Evolutionary conservation across 2,797 vertebrate genomes (phyloP).

Genomic region (Hoplostethus atlanticus): DNA sequence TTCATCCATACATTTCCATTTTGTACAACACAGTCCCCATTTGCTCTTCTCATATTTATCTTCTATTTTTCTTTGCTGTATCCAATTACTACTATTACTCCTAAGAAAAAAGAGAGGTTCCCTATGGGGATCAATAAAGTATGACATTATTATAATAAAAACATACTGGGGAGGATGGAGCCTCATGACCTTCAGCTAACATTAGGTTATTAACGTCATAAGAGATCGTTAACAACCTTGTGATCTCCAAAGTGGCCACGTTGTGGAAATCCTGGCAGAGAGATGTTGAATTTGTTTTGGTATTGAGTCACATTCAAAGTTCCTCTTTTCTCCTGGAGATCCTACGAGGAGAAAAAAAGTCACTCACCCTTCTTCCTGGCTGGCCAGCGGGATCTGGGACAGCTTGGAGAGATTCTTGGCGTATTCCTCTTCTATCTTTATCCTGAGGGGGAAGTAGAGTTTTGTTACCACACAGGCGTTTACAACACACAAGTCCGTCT

Average conservation of each 20-base stretch:
- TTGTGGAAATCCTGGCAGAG: slow-evolving; percentile 28
- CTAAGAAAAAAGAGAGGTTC: too few relatives aligned
- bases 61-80: too few relatives aligned
- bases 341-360: slow-evolving; percentile 11
- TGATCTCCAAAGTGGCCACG: not conserved
- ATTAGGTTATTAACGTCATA: not conserved
- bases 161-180: slow-evolving; percentile 3
- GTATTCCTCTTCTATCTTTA: slow-evolving; percentile 99
- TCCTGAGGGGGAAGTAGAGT: slow-evolving; percentile 83
- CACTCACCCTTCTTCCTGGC: slow-evolving; percentile 97
- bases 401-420: slow-evolving; percentile 97
- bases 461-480: slow-evolving; percentile 56
- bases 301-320: slow-evolving; percentile 28
- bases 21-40: too few relatives aligned
- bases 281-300: slow-evolving; percentile 4
- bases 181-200: too few relatives aligned
- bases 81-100: too few relatives aligned
- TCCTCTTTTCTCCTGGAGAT: slow-evolving; percentile 9
- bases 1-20: too few relatives aligned
- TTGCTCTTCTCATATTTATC: too few relatives aligned
- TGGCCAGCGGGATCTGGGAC: slow-evolving; percentile 94
- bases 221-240: slow-evolving; percentile 9
- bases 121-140: slow-evolving; percentile 15
- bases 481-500: slow-evolving; percentile 40
- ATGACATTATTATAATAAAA: slow-evolving; percentile 15